Base-by-base conservation (phyloP, 2,888 invertebrate genomes). In the Hemaris fuciformis region DNA sequence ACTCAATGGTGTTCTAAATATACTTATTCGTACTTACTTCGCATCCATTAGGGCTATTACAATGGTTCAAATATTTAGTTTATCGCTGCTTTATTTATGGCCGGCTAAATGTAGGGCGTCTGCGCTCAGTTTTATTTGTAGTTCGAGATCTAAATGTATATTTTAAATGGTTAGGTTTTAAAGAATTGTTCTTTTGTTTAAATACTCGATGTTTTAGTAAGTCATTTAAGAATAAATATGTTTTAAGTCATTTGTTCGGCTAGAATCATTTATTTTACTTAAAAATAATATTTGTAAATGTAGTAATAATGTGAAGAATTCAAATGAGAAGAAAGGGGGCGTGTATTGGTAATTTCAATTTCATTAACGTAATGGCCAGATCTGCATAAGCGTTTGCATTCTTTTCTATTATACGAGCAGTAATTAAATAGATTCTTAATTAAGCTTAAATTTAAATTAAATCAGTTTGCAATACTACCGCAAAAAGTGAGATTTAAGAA, bases 61-160 rank as follows among this genome's bases (percentile, higher is more conserved):
- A 53, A 53, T 53, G 53, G 15, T 53, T 53, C 18, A 53, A 31
- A 31, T 31, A 53, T 53, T 53, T 53, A 53, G 53, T 53, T 53
- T 53, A 53, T 53, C 53, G 53, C 31, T 53, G 53, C 27, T 53
- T 53, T 53, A 53, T 53, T 53, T 53, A 53, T 53, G 53, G 53
- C 27, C 10, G 31, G 53, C 53, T 53, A 31, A 53, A 53, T 4
- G 53, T 53, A 53, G 53, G 53, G 31, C 53, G 31, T 48, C 27
- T 48, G n/a, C 25, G 27, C 27, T 27, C 48, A 3, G 27, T 48
- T 48, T 48, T 27, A 48, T 48, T 48, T 48, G 48, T 53, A 53
- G 53, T 31, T 18, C 27, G 3, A 53, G 8, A 53, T 53, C 53
- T 53, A 53, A 27, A 53, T 53, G 31, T 53, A 53, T 31, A 20